Evolutionary conservation across 2,113 vertebrate species (phyloP).

Genomic region (Sapayoa aenigma): DNA sequence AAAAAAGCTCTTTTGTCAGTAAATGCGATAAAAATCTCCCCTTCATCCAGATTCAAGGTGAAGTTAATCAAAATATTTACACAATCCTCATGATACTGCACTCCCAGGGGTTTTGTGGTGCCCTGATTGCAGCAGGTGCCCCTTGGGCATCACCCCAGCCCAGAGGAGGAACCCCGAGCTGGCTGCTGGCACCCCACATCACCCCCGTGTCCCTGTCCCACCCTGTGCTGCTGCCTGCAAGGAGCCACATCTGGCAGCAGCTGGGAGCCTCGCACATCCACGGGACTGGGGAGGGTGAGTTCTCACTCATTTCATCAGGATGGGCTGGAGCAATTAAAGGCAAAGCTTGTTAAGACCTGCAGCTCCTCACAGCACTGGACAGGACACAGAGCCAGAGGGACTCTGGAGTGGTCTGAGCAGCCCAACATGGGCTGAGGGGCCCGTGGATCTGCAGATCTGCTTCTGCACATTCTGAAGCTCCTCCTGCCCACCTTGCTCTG

Average conservation of each 20-base stretch:
- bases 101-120: background rate
- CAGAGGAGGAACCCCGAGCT: background rate
- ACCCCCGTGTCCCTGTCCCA: background rate
- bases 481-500: background rate
- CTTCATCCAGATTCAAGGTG: constrained; percentile 30
- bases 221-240: background rate
- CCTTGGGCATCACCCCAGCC: background rate
- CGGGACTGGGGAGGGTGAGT: background rate
- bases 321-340: background rate
- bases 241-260: background rate
- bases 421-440: fast-evolving
- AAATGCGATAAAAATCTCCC: constrained; percentile 57
- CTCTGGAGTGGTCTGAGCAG: background rate
- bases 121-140: background rate
- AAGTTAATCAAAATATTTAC: constrained; percentile 38
- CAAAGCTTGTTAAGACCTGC: background rate
- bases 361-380: background rate
- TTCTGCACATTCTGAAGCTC: background rate
- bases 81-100: background rate
- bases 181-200: background rate
- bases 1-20: constrained; percentile 31
- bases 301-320: background rate
- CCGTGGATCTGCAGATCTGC: background rate
- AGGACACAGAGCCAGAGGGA: fast-evolving
- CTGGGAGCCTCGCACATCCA: background rate